Percentiles rank a stretch among this genome's conserved stretches.
These are phyloP conservation scores for Aegypius monachus DNA, from an alignment of 2,113 vertebrate species.

Conservation along the genomic window DNA sequence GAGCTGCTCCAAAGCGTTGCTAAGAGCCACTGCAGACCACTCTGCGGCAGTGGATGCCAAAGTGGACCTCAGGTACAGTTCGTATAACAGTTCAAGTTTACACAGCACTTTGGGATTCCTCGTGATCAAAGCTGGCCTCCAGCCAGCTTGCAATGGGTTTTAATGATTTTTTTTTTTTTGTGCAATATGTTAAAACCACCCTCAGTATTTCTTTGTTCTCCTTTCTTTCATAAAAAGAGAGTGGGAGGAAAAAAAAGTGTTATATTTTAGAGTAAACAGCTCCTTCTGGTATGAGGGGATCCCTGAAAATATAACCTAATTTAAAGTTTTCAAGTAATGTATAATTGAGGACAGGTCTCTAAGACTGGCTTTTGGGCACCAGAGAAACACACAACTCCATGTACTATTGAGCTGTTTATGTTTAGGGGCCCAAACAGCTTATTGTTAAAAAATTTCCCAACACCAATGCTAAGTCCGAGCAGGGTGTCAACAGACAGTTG, in stretches of 20 bases:
- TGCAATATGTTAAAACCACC: background rate
- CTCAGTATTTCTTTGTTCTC: background rate
- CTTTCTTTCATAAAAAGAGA: background rate
- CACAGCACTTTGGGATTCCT: background rate
- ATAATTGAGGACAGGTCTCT: background rate
- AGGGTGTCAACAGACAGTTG: background rate
- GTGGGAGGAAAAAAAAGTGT: fast-evolving
- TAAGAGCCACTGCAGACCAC: background rate
- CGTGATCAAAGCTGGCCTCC: background rate
- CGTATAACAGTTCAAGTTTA: background rate
- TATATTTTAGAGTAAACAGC: background rate
- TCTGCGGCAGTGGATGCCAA: background rate
- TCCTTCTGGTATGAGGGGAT: background rate
- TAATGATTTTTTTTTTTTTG: background rate
- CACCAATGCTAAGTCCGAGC: background rate
- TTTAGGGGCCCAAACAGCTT: background rate
- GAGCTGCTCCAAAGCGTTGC: background rate
- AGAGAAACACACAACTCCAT: background rate
- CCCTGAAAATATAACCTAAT: background rate
- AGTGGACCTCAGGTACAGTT: background rate
- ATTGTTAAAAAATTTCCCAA: background rate
- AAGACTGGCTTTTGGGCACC: background rate
- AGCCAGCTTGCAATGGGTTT: background rate
- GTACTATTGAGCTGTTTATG: background rate
- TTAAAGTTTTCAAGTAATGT: background rate